Evolutionary conservation across 2,888 invertebrate species (phyloP), one percentile per base, ranked within the genome.

Genomic region (Metopia argyrocephala): DNA sequence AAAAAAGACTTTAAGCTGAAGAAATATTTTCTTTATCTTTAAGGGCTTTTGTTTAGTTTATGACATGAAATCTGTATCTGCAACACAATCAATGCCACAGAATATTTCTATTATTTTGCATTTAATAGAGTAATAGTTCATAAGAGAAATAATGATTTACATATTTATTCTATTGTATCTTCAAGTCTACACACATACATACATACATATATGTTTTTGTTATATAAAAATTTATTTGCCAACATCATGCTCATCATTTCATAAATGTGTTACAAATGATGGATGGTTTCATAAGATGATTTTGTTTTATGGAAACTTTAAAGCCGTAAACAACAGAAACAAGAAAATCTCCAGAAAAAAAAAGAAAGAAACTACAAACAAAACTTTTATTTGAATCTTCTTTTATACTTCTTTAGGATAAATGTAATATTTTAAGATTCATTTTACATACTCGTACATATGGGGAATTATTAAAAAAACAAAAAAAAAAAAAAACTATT

Each of bases 261-360:
- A 59, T n/a, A 46, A 69, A 56, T 25, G 59, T 54, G 68, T 69
- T 69, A 38, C 3, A 38, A 15, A 38, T 76, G 68, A 76, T 69
- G 23, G 62, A 76, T 69, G 50, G 6, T 31, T 38, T 15, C 18
- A 56, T 76, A 69, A 69, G 46, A 69, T 56, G 12, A 6, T 2
- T 38, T 38, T 38, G 38, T 62, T 64, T 56, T 62, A 23, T 64
- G 20, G 64, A 56, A 70, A 75, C 54, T 59, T 70, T 65, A 66
- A 78, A 79, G 65, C 21, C 18, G 54, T 21, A 75, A 79, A 70
- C 59, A 75, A 65, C 59, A 64, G 69, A 80, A 76, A 70, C 75
- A 54, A 65, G 61, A 59, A 76, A 75, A 75, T 62, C 62, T 62
- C 50, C 64, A 64, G 48, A 70, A 70, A 23, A 65, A 54, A 62